Evolutionary conservation across 37 sponge, comb jelly and placozoan species (phyloP).

Genomic region (Aphrocallistes beatrix): DNA sequence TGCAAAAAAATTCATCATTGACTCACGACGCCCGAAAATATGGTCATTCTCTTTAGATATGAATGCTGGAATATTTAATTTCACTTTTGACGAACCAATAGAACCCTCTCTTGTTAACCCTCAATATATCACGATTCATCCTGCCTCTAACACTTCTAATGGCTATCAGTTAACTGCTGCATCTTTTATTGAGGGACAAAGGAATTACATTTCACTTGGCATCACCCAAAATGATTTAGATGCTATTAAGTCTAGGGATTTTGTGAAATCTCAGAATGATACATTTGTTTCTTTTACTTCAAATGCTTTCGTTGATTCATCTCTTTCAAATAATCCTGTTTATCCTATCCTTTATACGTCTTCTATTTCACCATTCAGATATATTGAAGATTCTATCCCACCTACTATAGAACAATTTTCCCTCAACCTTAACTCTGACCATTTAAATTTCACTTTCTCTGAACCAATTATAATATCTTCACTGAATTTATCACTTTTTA

Average conservation of each 20-base stretch:
- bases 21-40: conserved; percentile 36
- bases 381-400: conserved; percentile 8
- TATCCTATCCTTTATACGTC: neutral
- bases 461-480: conserved; percentile 20
- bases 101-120: conserved; percentile 37
- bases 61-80: conserved; percentile 29
- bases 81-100: conserved; percentile 68
- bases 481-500: conserved; percentile 25
- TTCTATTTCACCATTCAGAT: conserved; percentile 30
- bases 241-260: conserved; percentile 39
- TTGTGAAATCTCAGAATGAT: conserved; percentile 25
- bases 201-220: conserved; percentile 36
- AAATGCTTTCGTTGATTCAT: conserved; percentile 37
- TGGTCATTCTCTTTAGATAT: conserved; percentile 37
- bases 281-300: conserved; percentile 52
- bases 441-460: neutral
- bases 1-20: conserved; percentile 42
- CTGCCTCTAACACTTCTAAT: conserved; percentile 29
- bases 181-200: neutral
- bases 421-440: conserved; percentile 11
- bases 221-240: conserved; percentile 44
- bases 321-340: conserved; percentile 39
- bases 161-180: conserved; percentile 64
- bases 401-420: neutral
- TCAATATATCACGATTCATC: conserved; percentile 48